A percentile compares a stretch with the other conserved stretches of the same genome.
These are phyloP conservation scores for Enteromius mattozi DNA, from an alignment of 2,797 vertebrate genomes.

Conservation along the genomic window DNA sequence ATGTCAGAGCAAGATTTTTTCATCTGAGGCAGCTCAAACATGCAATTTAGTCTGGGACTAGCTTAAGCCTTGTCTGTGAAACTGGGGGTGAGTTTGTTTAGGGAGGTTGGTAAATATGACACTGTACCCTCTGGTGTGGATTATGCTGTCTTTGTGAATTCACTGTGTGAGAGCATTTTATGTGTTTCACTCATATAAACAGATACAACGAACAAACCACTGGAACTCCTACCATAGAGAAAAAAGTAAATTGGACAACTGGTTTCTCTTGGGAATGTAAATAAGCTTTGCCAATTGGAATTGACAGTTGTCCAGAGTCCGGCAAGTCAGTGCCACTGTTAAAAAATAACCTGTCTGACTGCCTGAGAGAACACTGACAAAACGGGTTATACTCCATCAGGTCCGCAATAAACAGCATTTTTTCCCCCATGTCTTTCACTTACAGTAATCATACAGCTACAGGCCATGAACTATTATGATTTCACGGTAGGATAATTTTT, in stretches of 20 bases:
- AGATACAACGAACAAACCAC: not conserved
- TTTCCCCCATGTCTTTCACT: not conserved
- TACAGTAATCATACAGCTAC: constrained; percentile 11
- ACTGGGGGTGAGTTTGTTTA: constrained; percentile 54
- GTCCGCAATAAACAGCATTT: not conserved
- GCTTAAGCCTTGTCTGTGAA: no score
- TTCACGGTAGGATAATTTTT: not conserved
- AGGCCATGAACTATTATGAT: not conserved
- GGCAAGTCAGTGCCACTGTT: constrained; percentile 25
- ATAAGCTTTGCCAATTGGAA: not conserved
- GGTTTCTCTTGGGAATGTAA: constrained; percentile 11
- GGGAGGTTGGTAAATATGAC: constrained; percentile 68
- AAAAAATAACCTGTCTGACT: constrained; percentile 33
- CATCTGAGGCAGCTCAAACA: no score
- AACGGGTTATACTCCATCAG: constrained; percentile 15
- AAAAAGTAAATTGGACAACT: constrained; percentile 10
- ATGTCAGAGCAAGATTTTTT: no score
- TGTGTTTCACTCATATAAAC: not conserved
- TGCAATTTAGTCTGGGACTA: no score
- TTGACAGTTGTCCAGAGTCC: constrained; percentile 33
- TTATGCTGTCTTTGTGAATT: constrained; percentile 68
- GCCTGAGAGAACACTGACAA: constrained; percentile 24
- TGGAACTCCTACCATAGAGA: not conserved
- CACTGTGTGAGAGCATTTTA: constrained; percentile 29
- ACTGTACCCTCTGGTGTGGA: constrained; percentile 67